A percentile compares a stretch with the other conserved stretches of the same genome.
phyloP scores from a whole-genome alignment of 1,140 invertebrate species.

The Delia radicum region DNA sequence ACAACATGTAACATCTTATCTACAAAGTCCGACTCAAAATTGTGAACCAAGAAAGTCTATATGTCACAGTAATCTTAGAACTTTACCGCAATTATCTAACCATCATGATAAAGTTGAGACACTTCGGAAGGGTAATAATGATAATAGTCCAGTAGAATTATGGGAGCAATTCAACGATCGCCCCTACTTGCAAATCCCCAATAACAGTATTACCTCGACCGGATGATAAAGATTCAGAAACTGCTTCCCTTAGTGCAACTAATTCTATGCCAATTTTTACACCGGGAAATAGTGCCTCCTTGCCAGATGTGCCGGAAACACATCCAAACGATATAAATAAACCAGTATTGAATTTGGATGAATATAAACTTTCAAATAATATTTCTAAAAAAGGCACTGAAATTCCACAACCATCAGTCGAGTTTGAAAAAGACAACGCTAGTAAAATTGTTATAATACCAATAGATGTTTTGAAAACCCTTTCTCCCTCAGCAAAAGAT shows the following conservation, averaged over 20 bases:
- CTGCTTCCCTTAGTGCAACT: neutral
- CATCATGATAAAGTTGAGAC: too few relatives aligned
- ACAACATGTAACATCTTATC: neutral
- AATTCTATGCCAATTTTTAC: slow-evolving; percentile 9
- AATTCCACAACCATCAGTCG: neutral
- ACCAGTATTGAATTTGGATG: slow-evolving; percentile 21
- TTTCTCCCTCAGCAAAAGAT: too few relatives aligned
- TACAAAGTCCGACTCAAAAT: neutral
- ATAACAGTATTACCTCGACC: slow-evolving; percentile 1
- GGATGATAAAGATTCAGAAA: neutral
- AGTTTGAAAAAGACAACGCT: neutral
- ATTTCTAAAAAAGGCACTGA: slow-evolving; percentile 26
- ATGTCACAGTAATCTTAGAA: neutral
- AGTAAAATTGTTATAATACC: too few relatives aligned
- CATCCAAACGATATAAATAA: slow-evolving; percentile 29
- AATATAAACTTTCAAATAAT: neutral
- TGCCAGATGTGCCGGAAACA: slow-evolving; percentile 30
- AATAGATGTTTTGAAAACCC: too few relatives aligned
- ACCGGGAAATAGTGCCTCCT: neutral
- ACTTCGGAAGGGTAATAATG: neutral
- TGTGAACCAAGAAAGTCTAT: neutral
- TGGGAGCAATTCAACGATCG: slow-evolving; percentile 7
- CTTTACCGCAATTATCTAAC: neutral
- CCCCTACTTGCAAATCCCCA: neutral
- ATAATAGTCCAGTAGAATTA: slow-evolving; percentile 15